Conservation (phyloP, 2,888 invertebrate genomes). For the Elmis aenea region DNA sequence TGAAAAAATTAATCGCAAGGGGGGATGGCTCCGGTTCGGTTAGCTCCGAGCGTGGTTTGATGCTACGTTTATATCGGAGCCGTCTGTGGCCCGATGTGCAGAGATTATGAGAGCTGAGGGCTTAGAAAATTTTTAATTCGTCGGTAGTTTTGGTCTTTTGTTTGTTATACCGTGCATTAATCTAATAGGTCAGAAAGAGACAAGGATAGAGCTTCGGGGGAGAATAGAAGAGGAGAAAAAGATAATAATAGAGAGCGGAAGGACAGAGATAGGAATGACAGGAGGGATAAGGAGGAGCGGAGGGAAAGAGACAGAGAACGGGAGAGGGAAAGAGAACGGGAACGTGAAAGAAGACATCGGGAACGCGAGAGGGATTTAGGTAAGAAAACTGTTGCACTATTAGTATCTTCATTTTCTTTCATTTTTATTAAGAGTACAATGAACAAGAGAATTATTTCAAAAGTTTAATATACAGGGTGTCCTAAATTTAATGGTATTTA, state of each 20-base stretch:
- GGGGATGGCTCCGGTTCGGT: constrained; percentile 3
- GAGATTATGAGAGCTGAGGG: constrained; percentile 13
- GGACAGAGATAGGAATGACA: constrained; percentile 28
- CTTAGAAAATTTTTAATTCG: too few species aligned
- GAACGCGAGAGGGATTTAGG: constrained; percentile 33
- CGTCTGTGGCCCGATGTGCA: constrained; percentile 8
- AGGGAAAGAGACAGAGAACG: constrained; percentile 31
- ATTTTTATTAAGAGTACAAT: too few species aligned
- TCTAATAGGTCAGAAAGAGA: constrained; percentile 23
- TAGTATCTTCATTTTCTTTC: too few species aligned
- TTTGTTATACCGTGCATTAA: too few species aligned
- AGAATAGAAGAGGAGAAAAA: too few species aligned
- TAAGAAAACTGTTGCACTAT: too few species aligned
- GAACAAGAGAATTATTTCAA: too few species aligned
- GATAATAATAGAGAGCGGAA: constrained; percentile 19
- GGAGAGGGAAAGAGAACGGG: constrained; percentile 24
- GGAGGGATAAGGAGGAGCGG: constrained; percentile 29
- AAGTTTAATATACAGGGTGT: too few species aligned
- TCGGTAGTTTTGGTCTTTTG: too few species aligned
- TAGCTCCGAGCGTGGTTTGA: constrained; percentile 1
- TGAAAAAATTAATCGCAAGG: constrained; percentile 6
- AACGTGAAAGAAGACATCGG: constrained; percentile 34
- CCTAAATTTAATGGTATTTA: too few species aligned
- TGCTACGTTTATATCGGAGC: background rate
- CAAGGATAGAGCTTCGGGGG: constrained; percentile 17